Percentiles rank a stretch among this genome's conserved stretches.
phyloP scores from a whole-genome alignment of 2,797 vertebrate species.

The Oreochromis grahami region DNA sequence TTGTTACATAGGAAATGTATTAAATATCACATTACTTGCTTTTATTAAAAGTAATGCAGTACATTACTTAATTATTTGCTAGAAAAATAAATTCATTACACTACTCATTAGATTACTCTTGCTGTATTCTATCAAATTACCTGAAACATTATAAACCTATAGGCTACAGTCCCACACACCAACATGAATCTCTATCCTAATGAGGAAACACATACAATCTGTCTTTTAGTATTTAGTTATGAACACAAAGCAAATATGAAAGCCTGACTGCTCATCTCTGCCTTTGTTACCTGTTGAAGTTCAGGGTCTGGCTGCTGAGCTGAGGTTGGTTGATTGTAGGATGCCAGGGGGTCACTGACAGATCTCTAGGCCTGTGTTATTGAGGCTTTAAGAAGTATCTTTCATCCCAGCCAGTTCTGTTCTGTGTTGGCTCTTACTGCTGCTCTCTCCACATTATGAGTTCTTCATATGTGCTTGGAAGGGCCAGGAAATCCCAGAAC shows the following conservation, averaged over 20 bases:
- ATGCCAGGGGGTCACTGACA: background rate
- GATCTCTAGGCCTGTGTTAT: background rate
- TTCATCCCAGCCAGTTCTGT: background rate
- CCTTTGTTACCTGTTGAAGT: background rate
- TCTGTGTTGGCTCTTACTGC: background rate
- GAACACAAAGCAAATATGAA: background rate
- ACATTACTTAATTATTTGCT: background rate
- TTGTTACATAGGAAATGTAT: background rate
- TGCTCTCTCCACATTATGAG: background rate
- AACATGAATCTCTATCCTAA: fast-evolving
- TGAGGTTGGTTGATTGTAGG: background rate
- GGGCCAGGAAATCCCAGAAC: background rate
- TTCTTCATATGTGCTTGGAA: background rate
- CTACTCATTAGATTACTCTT: background rate
- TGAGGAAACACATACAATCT: background rate
- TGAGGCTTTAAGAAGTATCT: background rate
- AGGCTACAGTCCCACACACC: background rate
- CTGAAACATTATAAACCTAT: background rate
- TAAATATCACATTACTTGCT: background rate
- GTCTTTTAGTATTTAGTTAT: too few relatives aligned
- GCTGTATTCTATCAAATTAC: background rate
- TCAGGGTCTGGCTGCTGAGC: background rate
- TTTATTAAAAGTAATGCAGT: background rate
- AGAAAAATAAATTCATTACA: background rate
- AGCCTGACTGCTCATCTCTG: background rate